A percentile compares a stretch with the other conserved stretches of the same genome.
These are phyloP conservation scores for Gryon sp. DNA, from an alignment of 1,140 invertebrate species.

Conservation along the genomic window DNA sequence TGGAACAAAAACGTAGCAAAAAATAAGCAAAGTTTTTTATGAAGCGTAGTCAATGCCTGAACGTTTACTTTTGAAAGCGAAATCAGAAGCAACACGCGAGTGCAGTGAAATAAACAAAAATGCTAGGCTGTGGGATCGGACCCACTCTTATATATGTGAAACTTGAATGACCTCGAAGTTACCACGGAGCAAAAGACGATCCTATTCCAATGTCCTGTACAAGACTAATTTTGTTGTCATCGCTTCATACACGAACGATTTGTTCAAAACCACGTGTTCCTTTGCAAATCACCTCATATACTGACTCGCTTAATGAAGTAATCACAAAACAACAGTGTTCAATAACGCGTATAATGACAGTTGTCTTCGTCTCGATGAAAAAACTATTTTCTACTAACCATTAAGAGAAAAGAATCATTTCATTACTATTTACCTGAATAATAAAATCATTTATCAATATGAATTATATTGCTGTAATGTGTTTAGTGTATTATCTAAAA, in stretches of 20 bases:
- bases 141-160: constrained; percentile 58
- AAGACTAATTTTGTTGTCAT: constrained; percentile 32
- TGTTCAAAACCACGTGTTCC: neutral
- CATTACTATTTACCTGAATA: no score
- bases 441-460: no score
- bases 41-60: constrained; percentile 15
- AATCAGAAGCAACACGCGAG: constrained; percentile 20
- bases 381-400: no score
- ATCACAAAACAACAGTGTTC: constrained; percentile 3
- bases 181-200: constrained; percentile 41
- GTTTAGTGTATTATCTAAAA: no score
- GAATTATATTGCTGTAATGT: no score
- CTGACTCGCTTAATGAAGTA: constrained; percentile 4
- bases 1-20: neutral
- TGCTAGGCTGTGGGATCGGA: constrained; percentile 32
- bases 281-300: neutral
- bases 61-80: constrained; percentile 22
- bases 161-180: constrained; percentile 40
- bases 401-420: no score
- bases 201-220: constrained; percentile 26
- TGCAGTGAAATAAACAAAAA: constrained; percentile 61
- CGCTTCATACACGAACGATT: constrained; percentile 7
- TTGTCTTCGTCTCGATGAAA: no score
- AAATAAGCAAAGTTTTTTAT: constrained; percentile 21
- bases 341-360: neutral